Conservation (phyloP, 2,888 invertebrate genomes). For the Lobophora halterata region DNA sequence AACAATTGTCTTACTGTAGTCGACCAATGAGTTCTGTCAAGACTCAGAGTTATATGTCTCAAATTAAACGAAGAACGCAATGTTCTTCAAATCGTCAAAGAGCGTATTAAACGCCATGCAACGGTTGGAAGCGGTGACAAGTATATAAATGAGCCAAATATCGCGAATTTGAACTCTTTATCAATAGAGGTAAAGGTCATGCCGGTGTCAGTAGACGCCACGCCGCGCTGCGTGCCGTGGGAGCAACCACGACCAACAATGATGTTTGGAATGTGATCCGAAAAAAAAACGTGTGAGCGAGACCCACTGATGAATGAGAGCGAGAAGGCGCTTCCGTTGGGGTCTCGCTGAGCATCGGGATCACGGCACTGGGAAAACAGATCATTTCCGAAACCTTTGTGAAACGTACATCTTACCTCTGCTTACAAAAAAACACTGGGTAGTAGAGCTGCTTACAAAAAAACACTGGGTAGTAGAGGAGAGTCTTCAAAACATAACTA, state of each 20-base stretch:
- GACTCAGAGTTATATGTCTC: conserved; percentile 8
- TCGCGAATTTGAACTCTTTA: conserved; percentile 32
- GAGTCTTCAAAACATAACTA: too few relatives aligned
- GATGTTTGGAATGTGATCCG: conserved; percentile 67
- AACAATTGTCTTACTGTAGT: too few relatives aligned
- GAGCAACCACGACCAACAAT: conserved; percentile 61
- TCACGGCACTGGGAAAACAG: conserved; percentile 9
- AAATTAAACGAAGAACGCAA: conserved; percentile 16
- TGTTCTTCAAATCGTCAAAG: conserved; percentile 18
- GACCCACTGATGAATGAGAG: conserved; percentile 36
- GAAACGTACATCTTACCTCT: too few relatives aligned
- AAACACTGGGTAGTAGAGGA: too few relatives aligned
- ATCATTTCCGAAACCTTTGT: too few relatives aligned
- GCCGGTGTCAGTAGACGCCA: conserved; percentile 35
- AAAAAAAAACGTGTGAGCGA: conserved; percentile 51
- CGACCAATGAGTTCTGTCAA: too few relatives aligned
- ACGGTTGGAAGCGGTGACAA: conserved; percentile 29
- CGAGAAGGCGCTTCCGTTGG: conserved; percentile 52
- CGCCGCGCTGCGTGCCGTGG: conserved; percentile 61
- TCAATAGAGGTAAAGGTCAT: conserved; percentile 36
- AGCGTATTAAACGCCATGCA: conserved; percentile 25
- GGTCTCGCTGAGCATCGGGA: conserved; percentile 26
- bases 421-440: too few relatives aligned
- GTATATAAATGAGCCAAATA: conserved; percentile 5
- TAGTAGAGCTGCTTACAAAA: too few relatives aligned